Conservation (phyloP, 2,113 vertebrate genomes). For the Nestor notabilis region DNA sequence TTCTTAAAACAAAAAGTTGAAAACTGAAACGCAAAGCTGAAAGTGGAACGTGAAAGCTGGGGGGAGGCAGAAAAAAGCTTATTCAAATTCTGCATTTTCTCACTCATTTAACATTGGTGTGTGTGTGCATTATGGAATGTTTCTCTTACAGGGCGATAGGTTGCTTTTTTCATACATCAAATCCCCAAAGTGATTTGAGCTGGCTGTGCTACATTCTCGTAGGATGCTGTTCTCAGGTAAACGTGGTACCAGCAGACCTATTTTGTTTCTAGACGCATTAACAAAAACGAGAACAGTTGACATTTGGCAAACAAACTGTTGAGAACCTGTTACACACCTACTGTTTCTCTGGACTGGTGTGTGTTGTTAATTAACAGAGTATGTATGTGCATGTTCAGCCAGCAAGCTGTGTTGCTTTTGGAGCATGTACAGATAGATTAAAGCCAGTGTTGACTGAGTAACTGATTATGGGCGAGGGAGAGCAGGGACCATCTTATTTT, state of each 20-base stretch:
- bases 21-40: neutral
- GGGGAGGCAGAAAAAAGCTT: neutral
- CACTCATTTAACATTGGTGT: rapidly evolving
- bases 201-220: neutral
- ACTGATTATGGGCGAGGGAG: neutral
- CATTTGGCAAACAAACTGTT: neutral
- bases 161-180: neutral
- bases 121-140: neutral
- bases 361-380: neutral
- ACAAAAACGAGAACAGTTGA: neutral
- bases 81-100: neutral
- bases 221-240: neutral
- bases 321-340: neutral
- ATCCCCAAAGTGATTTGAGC: neutral
- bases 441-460: neutral
- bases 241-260: neutral
- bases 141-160: neutral
- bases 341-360: rapidly evolving
- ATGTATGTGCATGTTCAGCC: neutral
- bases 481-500: neutral
- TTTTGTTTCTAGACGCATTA: neutral
- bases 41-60: neutral
- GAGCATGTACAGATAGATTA: rapidly evolving
- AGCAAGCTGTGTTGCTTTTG: neutral
- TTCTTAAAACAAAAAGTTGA: neutral